Evolutionary conservation across 2,888 invertebrate species (phyloP).

Genomic region (Diplolepis rosae): DNA sequence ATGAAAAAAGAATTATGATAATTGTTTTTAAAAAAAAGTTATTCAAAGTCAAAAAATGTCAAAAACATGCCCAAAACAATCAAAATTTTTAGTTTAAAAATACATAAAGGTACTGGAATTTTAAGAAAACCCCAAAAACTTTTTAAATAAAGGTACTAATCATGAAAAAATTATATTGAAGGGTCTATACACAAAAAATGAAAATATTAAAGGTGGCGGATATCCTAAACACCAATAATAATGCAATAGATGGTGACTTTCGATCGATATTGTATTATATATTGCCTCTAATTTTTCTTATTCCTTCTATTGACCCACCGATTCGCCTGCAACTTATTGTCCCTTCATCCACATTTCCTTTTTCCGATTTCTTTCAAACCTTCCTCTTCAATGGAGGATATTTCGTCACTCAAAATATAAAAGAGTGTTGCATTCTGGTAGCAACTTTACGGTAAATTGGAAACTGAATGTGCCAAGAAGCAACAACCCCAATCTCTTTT

Average conservation of each 20-base stretch:
- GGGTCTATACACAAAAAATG: no score
- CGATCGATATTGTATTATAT: background rate
- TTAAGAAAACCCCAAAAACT: no score
- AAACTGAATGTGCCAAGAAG: constrained; percentile 1
- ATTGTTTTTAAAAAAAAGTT: no score
- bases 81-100: no score
- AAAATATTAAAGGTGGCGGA: no score
- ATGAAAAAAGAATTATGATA: no score
- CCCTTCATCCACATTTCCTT: background rate
- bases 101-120: no score
- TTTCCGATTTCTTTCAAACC: background rate
- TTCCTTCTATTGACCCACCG: constrained; percentile 6
- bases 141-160: no score
- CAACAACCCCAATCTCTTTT: background rate
- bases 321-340: background rate
- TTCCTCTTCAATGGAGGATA: background rate
- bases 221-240: background rate
- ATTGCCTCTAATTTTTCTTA: background rate
- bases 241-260: background rate
- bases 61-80: no score
- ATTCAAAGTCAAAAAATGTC: no score
- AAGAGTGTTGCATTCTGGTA: background rate
- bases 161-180: no score
- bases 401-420: background rate
- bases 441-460: constrained; percentile 6